These are phyloP conservation scores for Blennius ocellaris DNA, from an alignment of 2,113 vertebrate species.

Conservation along the genomic window DNA sequence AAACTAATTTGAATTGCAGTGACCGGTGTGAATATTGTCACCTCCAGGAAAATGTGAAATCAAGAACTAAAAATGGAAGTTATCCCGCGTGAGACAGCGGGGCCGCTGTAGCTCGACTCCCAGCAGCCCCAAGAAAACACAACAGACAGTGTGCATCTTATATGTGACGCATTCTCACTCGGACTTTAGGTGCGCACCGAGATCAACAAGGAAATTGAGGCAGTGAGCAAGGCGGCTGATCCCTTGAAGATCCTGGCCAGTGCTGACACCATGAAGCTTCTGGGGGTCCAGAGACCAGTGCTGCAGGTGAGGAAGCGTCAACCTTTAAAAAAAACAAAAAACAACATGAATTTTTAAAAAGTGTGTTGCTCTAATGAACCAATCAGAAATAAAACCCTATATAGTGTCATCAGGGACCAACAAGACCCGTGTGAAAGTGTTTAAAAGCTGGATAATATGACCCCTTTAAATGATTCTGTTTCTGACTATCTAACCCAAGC, in stretches of 20 bases:
- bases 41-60: conserved; percentile 2
- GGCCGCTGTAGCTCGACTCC: neutral
- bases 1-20: neutral
- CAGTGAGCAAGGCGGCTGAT: conserved; percentile 92
- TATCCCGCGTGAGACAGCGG: neutral
- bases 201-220: conserved; percentile 97
- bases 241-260: conserved; percentile 94
- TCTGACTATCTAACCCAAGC: no score
- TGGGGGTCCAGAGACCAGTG: conserved; percentile 93
- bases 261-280: conserved; percentile 95
- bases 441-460: no score
- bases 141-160: no score
- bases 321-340: no score
- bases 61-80: neutral
- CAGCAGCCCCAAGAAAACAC: no score
- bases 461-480: no score
- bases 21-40: neutral
- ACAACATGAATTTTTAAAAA: no score
- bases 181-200: conserved; percentile 91
- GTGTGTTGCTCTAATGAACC: no score
- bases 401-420: no score
- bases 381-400: no score
- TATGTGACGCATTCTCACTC: conserved; percentile 30
- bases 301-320: conserved; percentile 87
- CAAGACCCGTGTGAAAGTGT: no score